Evolutionary conservation across 2,113 vertebrate genomes (phyloP).

Genomic region (Eulemur rufifrons): DNA sequence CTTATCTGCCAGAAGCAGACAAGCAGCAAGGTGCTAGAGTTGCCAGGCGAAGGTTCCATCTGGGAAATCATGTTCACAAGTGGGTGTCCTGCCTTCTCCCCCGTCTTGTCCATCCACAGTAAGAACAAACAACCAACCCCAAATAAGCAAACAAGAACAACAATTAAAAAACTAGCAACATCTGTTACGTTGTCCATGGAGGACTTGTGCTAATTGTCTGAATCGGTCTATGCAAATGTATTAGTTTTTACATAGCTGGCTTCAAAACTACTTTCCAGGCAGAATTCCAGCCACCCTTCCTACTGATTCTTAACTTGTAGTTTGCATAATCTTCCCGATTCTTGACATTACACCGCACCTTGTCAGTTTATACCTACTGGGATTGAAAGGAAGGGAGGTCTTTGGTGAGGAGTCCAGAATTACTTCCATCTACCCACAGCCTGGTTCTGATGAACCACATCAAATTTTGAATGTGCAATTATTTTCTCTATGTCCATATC

Average conservation of each 20-base stretch:
- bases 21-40: neutral
- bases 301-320: slow-evolving; percentile 53
- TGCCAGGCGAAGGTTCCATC: neutral
- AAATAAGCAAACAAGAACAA: slow-evolving; percentile 14
- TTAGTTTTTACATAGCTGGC: slow-evolving; percentile 66
- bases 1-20: slow-evolving; percentile 48
- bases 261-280: slow-evolving; percentile 53
- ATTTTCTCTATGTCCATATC: slow-evolving; percentile 63
- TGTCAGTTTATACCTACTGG: neutral
- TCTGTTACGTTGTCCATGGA: slow-evolving; percentile 71
- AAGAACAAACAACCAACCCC: neutral
- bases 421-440: slow-evolving; percentile 23
- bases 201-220: slow-evolving; percentile 59
- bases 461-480: slow-evolving; percentile 72
- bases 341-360: neutral
- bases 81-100: neutral
- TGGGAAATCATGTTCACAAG: slow-evolving; percentile 33
- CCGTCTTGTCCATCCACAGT: neutral
- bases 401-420: neutral
- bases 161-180: slow-evolving; percentile 57
- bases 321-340: slow-evolving; percentile 68
- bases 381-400: neutral
- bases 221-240: slow-evolving; percentile 60
- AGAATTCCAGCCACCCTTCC: slow-evolving; percentile 60
- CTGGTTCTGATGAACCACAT: slow-evolving; percentile 62